Base-by-base conservation (phyloP, 2,888 invertebrate genomes). In the Catocala sponsa region DNA sequence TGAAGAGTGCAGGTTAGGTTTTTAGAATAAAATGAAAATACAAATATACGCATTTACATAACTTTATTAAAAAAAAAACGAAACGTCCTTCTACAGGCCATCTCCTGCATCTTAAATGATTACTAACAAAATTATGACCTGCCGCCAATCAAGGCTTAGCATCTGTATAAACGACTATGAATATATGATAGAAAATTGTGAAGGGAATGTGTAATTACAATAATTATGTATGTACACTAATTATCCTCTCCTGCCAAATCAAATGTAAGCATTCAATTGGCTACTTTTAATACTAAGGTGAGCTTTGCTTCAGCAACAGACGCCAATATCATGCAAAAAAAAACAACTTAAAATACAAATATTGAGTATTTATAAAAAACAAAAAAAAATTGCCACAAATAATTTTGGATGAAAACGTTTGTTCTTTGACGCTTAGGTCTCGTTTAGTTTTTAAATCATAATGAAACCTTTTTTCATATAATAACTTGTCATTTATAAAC, bases 131-230 rank as follows among this genome's bases (percentile, higher is more conserved):
- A 57, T 54, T 51, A 72, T 50, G 33, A 63, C 42, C 55, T 54
- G 48, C 46, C 63, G 50, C 54, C n/a, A 72, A 69, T 70, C 69
- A 74, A 66, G 55, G 62, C 51, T 59, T 48, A 65, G 64, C 70
- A 70, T 59, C 55, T 43, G 32, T 63, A 50, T 42, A 15, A 42
- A 50, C 62, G 65, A 56, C 52, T 53, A 42, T 52, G 55, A 48
- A 48, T 46, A 50, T 60, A 53, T 49, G 58, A 55, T 58, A 57
- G 59, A 68, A 42, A 53, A 59, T 55, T n/a, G 64, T 62, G 65
- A 63, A 64, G 64, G 75, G 75, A 78, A 76, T 76, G 75, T 76
- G 65, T 71, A 60, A 66, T 76, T 66, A 74, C 64, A 77, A 65
- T 71, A 68, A 70, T 53, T 64, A 63, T 48, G 61, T 76, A 70